Conservation (phyloP, 64 coral and sea anemone species). For the Pachyseris speciosa region DNA sequence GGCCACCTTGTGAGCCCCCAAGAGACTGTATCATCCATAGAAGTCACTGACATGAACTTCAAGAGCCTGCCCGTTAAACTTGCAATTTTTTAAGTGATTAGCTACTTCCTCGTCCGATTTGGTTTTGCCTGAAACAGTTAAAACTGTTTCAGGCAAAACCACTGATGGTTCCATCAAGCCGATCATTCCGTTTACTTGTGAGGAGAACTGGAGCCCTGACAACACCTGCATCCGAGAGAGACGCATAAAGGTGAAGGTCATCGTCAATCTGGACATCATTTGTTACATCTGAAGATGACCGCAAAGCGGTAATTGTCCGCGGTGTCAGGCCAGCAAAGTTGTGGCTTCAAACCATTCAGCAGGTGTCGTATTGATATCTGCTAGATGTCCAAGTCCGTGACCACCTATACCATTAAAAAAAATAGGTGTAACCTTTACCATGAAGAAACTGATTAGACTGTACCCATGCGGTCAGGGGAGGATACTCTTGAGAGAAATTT, state of each 20-base stretch:
- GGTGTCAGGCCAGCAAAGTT: conserved; percentile 72
- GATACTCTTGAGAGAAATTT: conserved; percentile 43
- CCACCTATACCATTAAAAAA: conserved; percentile 49
- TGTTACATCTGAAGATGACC: conserved; percentile 32
- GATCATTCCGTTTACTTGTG: conserved; percentile 55
- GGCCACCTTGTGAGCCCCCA: conserved; percentile 34
- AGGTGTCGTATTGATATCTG: conserved; percentile 24
- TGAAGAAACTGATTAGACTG: conserved; percentile 70
- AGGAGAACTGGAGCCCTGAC: conserved; percentile 52
- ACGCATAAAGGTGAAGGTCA: conserved; percentile 34
- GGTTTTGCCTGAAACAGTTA: conserved; percentile 34
- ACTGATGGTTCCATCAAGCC: conserved; percentile 43
- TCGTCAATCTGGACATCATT: conserved; percentile 35
- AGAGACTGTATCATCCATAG: conserved; percentile 53
- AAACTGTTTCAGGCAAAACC: conserved; percentile 30
- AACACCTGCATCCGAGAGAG: background rate
- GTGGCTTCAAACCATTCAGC: conserved; percentile 39
- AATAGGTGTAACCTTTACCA: conserved; percentile 12
- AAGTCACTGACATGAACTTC: conserved; percentile 55
- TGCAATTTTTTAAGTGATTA: conserved; percentile 45
- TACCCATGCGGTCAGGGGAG: conserved; percentile 26
- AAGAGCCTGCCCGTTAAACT: conserved; percentile 66
- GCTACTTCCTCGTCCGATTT: conserved; percentile 59
- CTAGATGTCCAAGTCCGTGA: conserved; percentile 41
- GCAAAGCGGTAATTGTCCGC: conserved; percentile 13